phyloP scores from a whole-genome alignment of 2,113 vertebrate species.

The Suncus etruscus region DNA sequence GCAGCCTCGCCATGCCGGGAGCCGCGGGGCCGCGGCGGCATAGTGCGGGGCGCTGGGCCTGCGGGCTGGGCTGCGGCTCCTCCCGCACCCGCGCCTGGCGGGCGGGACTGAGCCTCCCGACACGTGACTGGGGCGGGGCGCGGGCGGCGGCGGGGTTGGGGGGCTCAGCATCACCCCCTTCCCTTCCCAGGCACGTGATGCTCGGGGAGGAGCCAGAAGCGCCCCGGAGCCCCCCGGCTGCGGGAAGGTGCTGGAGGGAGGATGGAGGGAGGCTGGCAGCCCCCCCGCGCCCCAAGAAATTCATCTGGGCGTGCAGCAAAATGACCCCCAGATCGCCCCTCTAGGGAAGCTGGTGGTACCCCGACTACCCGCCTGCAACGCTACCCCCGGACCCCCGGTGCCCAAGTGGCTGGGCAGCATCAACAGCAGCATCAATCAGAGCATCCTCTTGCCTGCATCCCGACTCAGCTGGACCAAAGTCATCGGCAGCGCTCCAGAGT shows the following conservation, averaged over 20 bases:
- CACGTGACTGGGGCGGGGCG: slow-evolving; percentile 8
- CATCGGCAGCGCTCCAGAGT: neutral
- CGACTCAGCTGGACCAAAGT: neutral
- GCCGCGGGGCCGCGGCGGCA: slow-evolving; percentile 84
- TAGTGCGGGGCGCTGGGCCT: slow-evolving; percentile 80
- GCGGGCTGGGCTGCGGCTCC: slow-evolving; percentile 3
- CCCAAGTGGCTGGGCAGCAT: neutral
- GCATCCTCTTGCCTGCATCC: neutral
- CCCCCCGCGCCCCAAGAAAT: neutral
- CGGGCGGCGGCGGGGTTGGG: slow-evolving; percentile 41
- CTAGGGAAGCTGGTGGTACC: neutral
- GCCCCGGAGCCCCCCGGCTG: neutral
- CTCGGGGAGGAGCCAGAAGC: neutral
- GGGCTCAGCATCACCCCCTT: neutral
- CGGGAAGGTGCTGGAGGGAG: neutral
- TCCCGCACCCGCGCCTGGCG: neutral
- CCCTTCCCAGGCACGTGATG: slow-evolving; percentile 67
- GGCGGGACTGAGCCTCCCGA: slow-evolving; percentile 49
- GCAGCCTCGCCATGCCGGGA: slow-evolving; percentile 84
- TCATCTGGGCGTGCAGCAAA: neutral
- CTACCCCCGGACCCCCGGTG: neutral
- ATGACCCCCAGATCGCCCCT: neutral
- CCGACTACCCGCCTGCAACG: neutral
- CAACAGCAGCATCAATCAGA: too few species aligned
- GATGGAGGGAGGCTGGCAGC: too few species aligned